Evolutionary conservation across 2,888 invertebrate species (phyloP).

Genomic region (Scaptomyza cyrtandrae): DNA sequence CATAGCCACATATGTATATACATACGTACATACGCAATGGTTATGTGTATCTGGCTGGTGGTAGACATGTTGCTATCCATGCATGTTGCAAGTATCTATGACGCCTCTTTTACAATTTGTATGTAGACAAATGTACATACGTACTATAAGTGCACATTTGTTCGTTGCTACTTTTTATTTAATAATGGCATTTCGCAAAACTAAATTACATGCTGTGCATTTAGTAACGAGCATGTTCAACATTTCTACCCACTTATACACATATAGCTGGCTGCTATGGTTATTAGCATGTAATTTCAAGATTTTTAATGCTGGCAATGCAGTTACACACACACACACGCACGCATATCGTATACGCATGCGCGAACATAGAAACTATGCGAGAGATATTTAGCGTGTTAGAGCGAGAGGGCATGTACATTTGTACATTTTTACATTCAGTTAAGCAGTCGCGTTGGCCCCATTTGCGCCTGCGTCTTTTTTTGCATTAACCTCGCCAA

Average conservation of each 20-base stretch:
- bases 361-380: conserved; percentile 22
- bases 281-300: conserved; percentile 76
- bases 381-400: conserved; percentile 4
- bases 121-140: neutral
- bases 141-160: neutral
- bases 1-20: conserved; percentile 8
- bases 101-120: conserved; percentile 18
- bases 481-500: conserved; percentile 58
- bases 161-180: conserved; percentile 19
- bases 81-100: conserved; percentile 20
- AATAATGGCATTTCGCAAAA: conserved; percentile 65
- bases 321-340: conserved; percentile 43
- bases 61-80: conserved; percentile 3
- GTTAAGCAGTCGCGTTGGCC: conserved; percentile 37
- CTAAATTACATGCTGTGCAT: conserved; percentile 74
- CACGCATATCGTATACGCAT: conserved; percentile 6
- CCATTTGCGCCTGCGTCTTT: conserved; percentile 35
- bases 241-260: conserved; percentile 70
- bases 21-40: neutral
- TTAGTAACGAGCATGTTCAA: conserved; percentile 76
- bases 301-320: conserved; percentile 71
- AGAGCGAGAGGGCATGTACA: neutral
- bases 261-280: conserved; percentile 56
- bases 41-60: too few relatives aligned
- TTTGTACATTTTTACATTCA: conserved; percentile 14